Percentiles rank a stretch among this genome's conserved stretches.
These are phyloP conservation scores for Hippoglossus stenolepis DNA, from an alignment of 2,113 vertebrate genomes.

Conservation along the genomic window DNA sequence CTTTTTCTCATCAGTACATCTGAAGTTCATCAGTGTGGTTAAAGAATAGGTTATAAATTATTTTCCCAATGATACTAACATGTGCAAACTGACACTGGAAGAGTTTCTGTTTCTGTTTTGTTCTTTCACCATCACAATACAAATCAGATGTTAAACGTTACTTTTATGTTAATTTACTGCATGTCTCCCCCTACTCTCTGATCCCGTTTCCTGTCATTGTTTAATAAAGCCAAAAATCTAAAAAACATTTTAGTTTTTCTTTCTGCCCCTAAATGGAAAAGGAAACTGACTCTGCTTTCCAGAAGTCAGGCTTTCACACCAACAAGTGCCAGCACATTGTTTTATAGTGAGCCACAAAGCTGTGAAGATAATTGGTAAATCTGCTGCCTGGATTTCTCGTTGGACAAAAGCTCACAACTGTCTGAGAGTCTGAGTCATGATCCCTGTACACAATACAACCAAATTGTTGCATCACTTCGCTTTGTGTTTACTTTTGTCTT, in stretches of 20 bases:
- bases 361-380: background rate
- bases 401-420: background rate
- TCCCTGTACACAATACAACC: conserved; percentile 12
- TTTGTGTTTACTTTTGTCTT: conserved; percentile 21
- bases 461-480: conserved; percentile 34
- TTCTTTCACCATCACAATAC: too few species aligned
- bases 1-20: background rate
- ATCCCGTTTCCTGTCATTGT: background rate
- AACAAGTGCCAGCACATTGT: background rate
- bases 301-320: background rate
- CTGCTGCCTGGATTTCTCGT: background rate
- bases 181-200: background rate
- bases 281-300: background rate
- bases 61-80: too few species aligned
- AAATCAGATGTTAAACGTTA: too few species aligned
- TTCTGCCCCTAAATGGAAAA: background rate
- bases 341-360: background rate
- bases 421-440: background rate
- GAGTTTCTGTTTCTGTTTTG: too few species aligned
- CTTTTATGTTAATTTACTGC: too few species aligned
- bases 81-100: too few species aligned
- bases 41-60: too few species aligned
- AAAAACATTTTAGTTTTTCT: background rate
- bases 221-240: too few species aligned
- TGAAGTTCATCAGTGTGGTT: background rate